Conservation (phyloP, 2,113 vertebrate species). For the Oryzias javanicus region DNA sequence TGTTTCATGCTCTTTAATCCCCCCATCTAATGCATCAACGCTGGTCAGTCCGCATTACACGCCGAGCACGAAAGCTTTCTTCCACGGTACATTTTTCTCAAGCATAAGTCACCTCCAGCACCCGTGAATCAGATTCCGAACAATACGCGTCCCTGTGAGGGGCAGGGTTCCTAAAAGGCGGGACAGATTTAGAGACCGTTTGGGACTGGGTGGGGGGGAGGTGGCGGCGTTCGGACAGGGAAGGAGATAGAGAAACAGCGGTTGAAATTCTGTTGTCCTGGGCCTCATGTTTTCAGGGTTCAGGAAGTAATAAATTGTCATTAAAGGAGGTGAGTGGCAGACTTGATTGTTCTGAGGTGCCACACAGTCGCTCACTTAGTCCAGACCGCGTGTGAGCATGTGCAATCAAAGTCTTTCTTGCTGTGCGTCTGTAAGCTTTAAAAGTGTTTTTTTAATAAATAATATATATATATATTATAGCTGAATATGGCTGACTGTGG, state of each 20-base stretch:
- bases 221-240: constrained; percentile 16
- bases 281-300: constrained; percentile 53
- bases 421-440: background rate
- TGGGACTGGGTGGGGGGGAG: constrained; percentile 1
- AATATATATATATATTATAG: no score
- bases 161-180: constrained; percentile 28
- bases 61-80: constrained; percentile 22
- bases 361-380: constrained; percentile 62
- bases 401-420: constrained; percentile 27
- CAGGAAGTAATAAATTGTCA: constrained; percentile 79
- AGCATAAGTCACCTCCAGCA: constrained; percentile 58
- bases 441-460: background rate
- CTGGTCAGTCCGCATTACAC: constrained; percentile 10
- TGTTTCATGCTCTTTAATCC: background rate
- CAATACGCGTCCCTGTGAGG: constrained; percentile 37
- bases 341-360: constrained; percentile 57
- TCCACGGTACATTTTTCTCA: constrained; percentile 45
- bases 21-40: constrained; percentile 10
- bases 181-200: constrained; percentile 60
- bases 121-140: constrained; percentile 49
- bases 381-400: constrained; percentile 38
- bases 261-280: constrained; percentile 69
- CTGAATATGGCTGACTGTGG: background rate
- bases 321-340: constrained; percentile 59
- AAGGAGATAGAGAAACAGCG: constrained; percentile 40